A percentile compares a stretch with the other conserved stretches of the same genome.
Evolutionary conservation across 2,113 vertebrate species (phyloP).

Genomic region (Lontra canadensis): DNA sequence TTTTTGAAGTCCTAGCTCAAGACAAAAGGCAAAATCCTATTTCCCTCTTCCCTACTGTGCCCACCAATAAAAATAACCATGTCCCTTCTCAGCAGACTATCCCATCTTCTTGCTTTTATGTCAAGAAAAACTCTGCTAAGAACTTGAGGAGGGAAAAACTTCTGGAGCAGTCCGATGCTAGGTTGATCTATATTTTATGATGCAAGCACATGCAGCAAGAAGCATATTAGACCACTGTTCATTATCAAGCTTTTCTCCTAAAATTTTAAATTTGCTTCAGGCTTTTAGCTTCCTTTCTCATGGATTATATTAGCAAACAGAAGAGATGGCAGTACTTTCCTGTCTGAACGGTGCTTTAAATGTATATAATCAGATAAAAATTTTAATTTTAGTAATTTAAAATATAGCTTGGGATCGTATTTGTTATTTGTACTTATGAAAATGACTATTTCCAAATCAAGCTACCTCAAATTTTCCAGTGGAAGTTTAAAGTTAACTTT

Average conservation of each 20-base stretch:
- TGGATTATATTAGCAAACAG: not conserved
- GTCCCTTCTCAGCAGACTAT: not conserved
- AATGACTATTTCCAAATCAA: conserved; percentile 3
- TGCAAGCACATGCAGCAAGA: not conserved
- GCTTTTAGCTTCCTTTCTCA: conserved; percentile 13
- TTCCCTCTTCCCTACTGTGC: not conserved
- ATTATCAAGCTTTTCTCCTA: not conserved
- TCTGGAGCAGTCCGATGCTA: not conserved
- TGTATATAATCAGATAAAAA: not conserved
- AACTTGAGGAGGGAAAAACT: not conserved
- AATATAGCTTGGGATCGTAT: not conserved
- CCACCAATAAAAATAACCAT: not conserved
- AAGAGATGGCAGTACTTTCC: not conserved
- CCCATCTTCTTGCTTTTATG: not conserved
- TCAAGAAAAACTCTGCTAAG: conserved; percentile 25
- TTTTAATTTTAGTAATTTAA: conserved; percentile 35
- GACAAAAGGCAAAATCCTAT: not conserved
- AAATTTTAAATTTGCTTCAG: not conserved
- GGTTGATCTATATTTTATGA: not conserved
- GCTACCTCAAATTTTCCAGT: not conserved
- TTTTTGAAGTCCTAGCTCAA: conserved; percentile 12
- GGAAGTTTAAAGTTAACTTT: conserved; percentile 27
- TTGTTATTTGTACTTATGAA: not conserved
- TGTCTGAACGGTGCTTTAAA: not conserved
- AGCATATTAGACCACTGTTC: not conserved